Percentiles rank a stretch among this genome's conserved stretches.
phyloP scores from a whole-genome alignment of 2,113 vertebrate species.

The Oxyura jamaicensis region DNA sequence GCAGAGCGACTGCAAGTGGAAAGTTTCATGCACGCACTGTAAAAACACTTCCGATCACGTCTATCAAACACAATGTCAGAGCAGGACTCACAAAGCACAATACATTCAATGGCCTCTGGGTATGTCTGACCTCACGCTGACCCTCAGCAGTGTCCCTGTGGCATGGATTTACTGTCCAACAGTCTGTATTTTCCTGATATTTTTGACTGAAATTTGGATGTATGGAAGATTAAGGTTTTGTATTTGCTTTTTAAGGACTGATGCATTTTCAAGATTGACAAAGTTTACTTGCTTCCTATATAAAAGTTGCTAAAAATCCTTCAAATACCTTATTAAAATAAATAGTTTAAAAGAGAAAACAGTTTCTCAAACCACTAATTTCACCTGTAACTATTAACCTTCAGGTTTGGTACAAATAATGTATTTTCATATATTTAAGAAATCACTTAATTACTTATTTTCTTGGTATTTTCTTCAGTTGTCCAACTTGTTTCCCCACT shows the following conservation, averaged over 20 bases:
- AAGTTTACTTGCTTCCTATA: background rate
- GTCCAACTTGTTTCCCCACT: background rate
- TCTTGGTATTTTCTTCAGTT: background rate
- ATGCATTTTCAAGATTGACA: background rate
- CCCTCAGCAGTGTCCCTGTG: background rate
- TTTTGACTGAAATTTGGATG: background rate
- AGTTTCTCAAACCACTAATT: background rate
- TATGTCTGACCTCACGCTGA: slow-evolving; percentile 20
- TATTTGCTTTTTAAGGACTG: background rate
- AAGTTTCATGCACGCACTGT: background rate
- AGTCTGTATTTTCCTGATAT: background rate
- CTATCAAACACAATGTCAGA: slow-evolving; percentile 8
- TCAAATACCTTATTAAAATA: background rate
- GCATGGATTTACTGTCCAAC: background rate
- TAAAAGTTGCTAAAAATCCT: background rate
- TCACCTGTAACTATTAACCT: background rate
- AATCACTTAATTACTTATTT: background rate
- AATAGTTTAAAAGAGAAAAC: background rate
- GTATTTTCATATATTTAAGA: background rate
- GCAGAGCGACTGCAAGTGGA: background rate
- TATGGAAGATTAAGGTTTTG: background rate
- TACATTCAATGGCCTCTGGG: background rate
- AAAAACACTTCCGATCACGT: background rate
- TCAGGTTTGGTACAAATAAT: background rate
- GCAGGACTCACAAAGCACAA: background rate